Evolutionary conservation across 2,888 invertebrate species (phyloP), one percentile per base, ranked within the genome.

Genomic region (Cecidostiba fungosa): DNA sequence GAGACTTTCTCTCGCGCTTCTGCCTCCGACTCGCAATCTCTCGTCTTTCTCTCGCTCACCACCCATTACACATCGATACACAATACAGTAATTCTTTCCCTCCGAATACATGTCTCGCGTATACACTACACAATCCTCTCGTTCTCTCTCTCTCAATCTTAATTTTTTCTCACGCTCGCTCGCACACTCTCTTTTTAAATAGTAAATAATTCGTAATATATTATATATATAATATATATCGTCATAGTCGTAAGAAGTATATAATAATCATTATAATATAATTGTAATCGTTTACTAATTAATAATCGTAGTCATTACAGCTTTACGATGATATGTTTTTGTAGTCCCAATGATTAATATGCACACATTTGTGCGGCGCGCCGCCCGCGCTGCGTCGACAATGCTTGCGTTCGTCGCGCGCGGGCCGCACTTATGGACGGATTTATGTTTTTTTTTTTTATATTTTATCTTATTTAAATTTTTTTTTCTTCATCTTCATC

Each of bases 341-440:
- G 93, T 93, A 93, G 93, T 93, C 93, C 93, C 93, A 92, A 93
- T 93, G 93, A 93, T 93, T 93, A 93, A 93, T 93, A 92, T 92
- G 93, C 93, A 93, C 93, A 88, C 87, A 81, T 90, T 92, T 92
- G 93, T 93, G 93, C 93, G 91, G 92, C 91, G 91, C 87, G 90
- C 91, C 88, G 86, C 87, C 84, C 87, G 72, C 85, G 66, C 76
- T 16, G 47, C 85, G 83, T 59, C 85, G 81, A 80, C 83, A 83
- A 83, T 85, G 23, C 77, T 85, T 87, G 36, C 47, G 66, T 83
- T 77, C 87, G 85, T 26, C 87, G 85, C 72, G 86, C 88, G 79
- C 86, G 91, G 91, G 92, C 89, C 91, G 90, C 89, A 88, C 90
- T 89, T 90, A 90, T 91, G 89, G 89, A 91, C 90, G 90, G 90